A percentile compares a stretch with the other conserved stretches of the same genome.
Evolutionary conservation across 1,140 invertebrate species (phyloP).

Genomic region (Dysdera silvatica): DNA sequence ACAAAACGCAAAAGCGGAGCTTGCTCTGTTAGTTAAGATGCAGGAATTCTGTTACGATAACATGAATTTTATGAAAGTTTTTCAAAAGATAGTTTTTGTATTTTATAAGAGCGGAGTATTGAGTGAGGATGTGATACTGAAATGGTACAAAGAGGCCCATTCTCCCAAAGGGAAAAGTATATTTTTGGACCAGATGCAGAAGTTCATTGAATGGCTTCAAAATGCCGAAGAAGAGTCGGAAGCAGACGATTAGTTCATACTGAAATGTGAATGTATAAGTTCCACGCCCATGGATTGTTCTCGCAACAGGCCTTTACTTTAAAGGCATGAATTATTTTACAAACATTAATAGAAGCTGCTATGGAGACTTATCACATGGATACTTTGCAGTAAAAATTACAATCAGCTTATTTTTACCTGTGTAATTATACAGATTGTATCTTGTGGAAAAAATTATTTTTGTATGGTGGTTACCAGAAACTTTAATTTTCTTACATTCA

Average conservation of each 20-base stretch:
- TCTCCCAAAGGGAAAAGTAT: conserved; percentile 90
- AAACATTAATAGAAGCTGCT: too few relatives aligned
- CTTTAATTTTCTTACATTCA: too few relatives aligned
- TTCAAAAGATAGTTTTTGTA: conserved; percentile 91
- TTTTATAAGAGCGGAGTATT: conserved; percentile 92
- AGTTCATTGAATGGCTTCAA: conserved; percentile 93
- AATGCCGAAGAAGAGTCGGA: conserved; percentile 76
- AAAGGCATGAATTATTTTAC: too few relatives aligned
- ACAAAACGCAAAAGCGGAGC: conserved; percentile 67
- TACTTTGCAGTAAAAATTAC: too few relatives aligned
- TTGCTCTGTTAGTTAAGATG: conserved; percentile 77
- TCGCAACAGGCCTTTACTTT: too few relatives aligned
- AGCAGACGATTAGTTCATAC: conserved; percentile 26
- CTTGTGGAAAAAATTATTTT: too few relatives aligned
- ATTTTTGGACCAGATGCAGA: conserved; percentile 95
- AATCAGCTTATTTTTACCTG: too few relatives aligned
- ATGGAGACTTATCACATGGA: too few relatives aligned
- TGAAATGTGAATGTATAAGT: too few relatives aligned
- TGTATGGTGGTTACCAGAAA: too few relatives aligned
- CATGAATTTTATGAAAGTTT: conserved; percentile 97
- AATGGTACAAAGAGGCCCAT: conserved; percentile 88
- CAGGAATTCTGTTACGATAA: conserved; percentile 98
- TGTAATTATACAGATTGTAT: too few relatives aligned
- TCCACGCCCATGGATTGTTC: too few relatives aligned
- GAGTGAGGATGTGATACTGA: conserved; percentile 82